These are phyloP conservation scores for Tetragonisca angustula DNA, from an alignment of 2,888 invertebrate species.

Conservation along the genomic window DNA sequence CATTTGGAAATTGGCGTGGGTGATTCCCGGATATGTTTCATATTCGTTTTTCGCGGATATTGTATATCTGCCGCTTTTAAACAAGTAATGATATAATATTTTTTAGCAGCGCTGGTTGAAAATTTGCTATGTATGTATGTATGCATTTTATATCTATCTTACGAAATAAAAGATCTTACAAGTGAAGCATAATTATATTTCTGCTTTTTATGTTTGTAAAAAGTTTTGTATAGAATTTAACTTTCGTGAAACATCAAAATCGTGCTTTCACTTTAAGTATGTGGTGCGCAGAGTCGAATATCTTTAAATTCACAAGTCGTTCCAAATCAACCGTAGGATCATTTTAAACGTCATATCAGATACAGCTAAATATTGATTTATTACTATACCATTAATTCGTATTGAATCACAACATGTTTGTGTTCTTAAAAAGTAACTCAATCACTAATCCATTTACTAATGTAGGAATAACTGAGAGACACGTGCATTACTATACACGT, in stretches of 20 bases:
- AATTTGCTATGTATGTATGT: too few relatives aligned
- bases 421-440: background rate
- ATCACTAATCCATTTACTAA: background rate
- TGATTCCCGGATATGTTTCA: too few relatives aligned
- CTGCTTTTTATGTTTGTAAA: background rate
- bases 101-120: too few relatives aligned
- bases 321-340: too few relatives aligned
- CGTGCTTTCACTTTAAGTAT: background rate
- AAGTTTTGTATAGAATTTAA: constrained; percentile 36
- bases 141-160: background rate
- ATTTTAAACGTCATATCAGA: too few relatives aligned
- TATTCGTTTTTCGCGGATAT: too few relatives aligned
- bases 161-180: constrained; percentile 1
- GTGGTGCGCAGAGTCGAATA: background rate
- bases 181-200: constrained; percentile 9
- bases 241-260: background rate
- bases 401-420: background rate
- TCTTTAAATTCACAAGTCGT: background rate
- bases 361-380: background rate
- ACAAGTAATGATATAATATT: too few relatives aligned
- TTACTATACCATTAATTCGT: too few relatives aligned
- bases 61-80: too few relatives aligned
- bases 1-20: background rate
- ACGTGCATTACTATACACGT: background rate
- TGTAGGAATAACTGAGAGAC: background rate